Base-by-base conservation (phyloP, 2,888 invertebrate species). In the Amblyjoppa proteus region DNA sequence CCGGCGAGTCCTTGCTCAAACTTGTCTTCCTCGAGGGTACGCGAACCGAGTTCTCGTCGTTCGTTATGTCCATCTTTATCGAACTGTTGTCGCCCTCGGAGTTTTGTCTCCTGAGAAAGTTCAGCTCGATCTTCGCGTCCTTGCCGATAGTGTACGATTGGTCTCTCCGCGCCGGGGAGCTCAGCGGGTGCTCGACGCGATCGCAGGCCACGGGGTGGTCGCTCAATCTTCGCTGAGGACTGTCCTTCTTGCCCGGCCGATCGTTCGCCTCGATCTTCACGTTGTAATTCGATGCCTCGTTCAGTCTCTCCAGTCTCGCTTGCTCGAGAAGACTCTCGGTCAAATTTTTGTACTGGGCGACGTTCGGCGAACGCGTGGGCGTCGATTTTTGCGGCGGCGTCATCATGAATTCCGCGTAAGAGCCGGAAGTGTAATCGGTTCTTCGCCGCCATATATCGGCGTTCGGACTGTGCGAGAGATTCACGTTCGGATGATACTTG, bases 381-480 rank as follows among this genome's bases (percentile, higher is more conserved):
- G 91, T 89, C 16, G 92, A 81, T 81, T 94, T 94, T 66, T 92
- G 93, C 5, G 92, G 91, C 2, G 90, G 87, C 41, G 91, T 85
- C 85, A 91, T 87, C 5, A 90, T 84, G 56, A 92, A 92, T 74
- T 93, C 93, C 38, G 88, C 90, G 73, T 91, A 92, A 85, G 88
- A 89, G 16, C 89, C 81, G 1, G 90, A 87, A 2, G 61, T 84
- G 70, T 89, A 90, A 13, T 92, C 93, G 9, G 88, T 70, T 77
- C 93, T 89, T 74, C 92, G 91, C 49, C 91, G 89, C 94, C 94
- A 94, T 45, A 94, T 91, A 38, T 94, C 94, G 11, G 92, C 88
- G 58, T 90, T 92, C 0, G 94, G 91, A 86, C 92, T 93, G 3
- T 92, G 91, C 9, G 91, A 86, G 16, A 91, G 61, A 28, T 88